These are phyloP conservation scores for Parauchenoglanis ngamensis DNA, from an alignment of 2,797 vertebrate genomes.

Conservation along the genomic window DNA sequence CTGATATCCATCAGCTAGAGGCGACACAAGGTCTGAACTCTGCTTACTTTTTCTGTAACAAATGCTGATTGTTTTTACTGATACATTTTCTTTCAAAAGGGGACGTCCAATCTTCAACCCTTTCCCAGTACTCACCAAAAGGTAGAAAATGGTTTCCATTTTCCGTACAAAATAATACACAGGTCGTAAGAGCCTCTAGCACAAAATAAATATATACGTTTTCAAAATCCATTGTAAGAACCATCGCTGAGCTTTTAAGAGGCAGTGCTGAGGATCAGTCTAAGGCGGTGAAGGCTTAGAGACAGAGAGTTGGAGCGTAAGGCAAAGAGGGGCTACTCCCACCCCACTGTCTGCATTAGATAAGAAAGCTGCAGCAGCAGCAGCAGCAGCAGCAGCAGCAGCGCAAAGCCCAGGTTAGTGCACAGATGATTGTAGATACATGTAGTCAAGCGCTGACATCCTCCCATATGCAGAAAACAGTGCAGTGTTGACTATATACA, in stretches of 20 bases:
- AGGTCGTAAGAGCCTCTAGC: neutral
- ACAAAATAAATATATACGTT: neutral
- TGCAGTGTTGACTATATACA: constrained; percentile 34
- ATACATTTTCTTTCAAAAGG: neutral
- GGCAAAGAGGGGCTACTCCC: constrained; percentile 37
- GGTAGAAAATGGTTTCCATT: neutral
- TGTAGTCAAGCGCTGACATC: constrained; percentile 21
- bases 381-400: constrained; percentile 28
- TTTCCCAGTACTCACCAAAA: neutral
- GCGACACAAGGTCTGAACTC: constrained; percentile 13
- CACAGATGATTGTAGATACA: constrained; percentile 18
- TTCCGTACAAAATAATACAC: neutral
- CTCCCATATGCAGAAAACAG: constrained; percentile 34
- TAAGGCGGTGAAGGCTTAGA: constrained; percentile 23
- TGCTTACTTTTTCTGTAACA: constrained; percentile 24
- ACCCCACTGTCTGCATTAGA: constrained; percentile 22
- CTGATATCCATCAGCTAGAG: constrained; percentile 7
- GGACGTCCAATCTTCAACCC: neutral
- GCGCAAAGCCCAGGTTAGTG: constrained; percentile 36
- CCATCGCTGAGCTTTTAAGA: constrained; percentile 14
- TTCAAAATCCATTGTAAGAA: neutral
- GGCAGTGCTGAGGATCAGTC: constrained; percentile 18
- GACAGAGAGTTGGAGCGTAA: constrained; percentile 36
- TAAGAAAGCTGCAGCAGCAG: constrained; percentile 26
- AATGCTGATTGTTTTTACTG: neutral